Evolutionary conservation across 2,113 vertebrate genomes (phyloP), one percentile per base, ranked within the genome.

Genomic region (Tor tambroides): DNA sequence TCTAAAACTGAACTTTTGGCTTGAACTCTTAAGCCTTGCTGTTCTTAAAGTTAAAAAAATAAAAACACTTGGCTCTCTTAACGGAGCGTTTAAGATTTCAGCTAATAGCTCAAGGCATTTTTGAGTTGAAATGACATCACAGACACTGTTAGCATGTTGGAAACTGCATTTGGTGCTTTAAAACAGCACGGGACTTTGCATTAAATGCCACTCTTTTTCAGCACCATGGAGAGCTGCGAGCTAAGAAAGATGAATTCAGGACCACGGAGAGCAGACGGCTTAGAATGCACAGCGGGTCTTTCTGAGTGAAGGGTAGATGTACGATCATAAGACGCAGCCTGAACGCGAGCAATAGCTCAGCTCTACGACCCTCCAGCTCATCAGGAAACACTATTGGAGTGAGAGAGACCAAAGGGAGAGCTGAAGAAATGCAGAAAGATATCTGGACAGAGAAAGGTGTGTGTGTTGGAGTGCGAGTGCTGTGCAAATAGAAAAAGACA

Each of bases 161-260:
- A 51, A 71, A 32, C 41, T 46, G 43, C 43, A 46, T 46, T 46
- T 46, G 43, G 43, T 9, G 59, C 32, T 67, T 61, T 51, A 69
- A 51, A 26, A 80, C 59, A 79, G 41, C 65, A 38, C 12, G 30
- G 46, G 38, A 59, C 23, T n/a, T 11, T 83, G 80, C 41, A 46
- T 49, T 69, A 69, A 83, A 86, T 38, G 56, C 75, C 43, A n/a
- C 35, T 41, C 23, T 43, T 19, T 21, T 86, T 80, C 87, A 87
- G 87, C 74, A 85, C 87, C 87, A 80, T 43, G 87, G 82, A 87
- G 81, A 84, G 75, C 51, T 49, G 43, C 26, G 8, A 51, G 80
- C 80, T 83, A 49, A 35, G 26, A 51, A 51, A 71, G 80, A 83
- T 49, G 28, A n/a, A 71, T 71, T 83, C 80, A 83, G 80, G 17